A percentile compares a stretch with the other conserved stretches of the same genome.
Evolutionary conservation across 2,888 invertebrate genomes (phyloP).

Genomic region (Keiferia lycopersicella): DNA sequence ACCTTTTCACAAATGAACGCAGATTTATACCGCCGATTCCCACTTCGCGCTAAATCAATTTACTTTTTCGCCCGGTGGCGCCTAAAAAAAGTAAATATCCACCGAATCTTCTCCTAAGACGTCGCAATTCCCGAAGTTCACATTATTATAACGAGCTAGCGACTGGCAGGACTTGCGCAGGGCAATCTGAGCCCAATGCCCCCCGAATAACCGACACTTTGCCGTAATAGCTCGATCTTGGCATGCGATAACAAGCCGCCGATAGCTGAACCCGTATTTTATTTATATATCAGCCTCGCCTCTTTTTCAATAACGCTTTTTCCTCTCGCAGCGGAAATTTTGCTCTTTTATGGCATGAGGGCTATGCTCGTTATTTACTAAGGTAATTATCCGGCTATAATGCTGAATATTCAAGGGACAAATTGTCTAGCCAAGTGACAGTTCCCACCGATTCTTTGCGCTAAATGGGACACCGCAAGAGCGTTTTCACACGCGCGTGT

Average conservation of each 20-base stretch:
- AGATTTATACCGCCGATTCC: slow-evolving; percentile 13
- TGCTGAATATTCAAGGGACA: slow-evolving; percentile 68
- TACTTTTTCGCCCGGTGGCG: slow-evolving; percentile 19
- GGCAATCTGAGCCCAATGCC: slow-evolving; percentile 77
- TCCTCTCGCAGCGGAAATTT: slow-evolving; percentile 74
- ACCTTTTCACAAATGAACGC: slow-evolving; percentile 25
- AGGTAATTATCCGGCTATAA: slow-evolving; percentile 71
- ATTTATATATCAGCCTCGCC: slow-evolving; percentile 74
- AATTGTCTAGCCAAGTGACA: slow-evolving; percentile 62
- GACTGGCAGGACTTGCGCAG: slow-evolving; percentile 66
- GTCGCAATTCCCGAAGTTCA: slow-evolving; percentile 77
- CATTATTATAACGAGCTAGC: slow-evolving; percentile 80
- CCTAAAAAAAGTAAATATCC: slow-evolving; percentile 37
- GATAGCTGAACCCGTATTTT: slow-evolving; percentile 82
- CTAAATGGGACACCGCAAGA: slow-evolving; percentile 31
- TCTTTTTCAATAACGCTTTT: slow-evolving; percentile 81
- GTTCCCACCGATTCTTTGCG: slow-evolving; percentile 48
- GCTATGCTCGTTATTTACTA: slow-evolving; percentile 75
- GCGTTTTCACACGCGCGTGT: not conserved
- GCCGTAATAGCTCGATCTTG: slow-evolving; percentile 74
- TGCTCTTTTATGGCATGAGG: slow-evolving; percentile 73
- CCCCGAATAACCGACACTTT: slow-evolving; percentile 75
- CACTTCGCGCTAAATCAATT: slow-evolving; percentile 20
- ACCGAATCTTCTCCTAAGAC: slow-evolving; percentile 67
- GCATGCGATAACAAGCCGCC: slow-evolving; percentile 82